Conservation (phyloP, 2,113 vertebrate species). For the Sterna hirundo region DNA sequence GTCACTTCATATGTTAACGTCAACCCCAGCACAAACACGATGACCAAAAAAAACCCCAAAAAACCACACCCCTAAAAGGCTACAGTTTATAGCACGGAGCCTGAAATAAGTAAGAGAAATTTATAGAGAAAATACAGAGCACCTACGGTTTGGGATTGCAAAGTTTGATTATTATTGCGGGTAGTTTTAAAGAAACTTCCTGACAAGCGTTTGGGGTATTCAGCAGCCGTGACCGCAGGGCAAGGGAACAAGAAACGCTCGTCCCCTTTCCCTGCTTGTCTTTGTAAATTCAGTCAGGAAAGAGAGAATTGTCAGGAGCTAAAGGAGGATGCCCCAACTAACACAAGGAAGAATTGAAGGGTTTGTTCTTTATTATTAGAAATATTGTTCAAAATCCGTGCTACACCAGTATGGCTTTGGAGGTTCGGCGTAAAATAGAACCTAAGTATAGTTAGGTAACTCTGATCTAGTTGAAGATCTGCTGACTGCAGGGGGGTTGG, state of each 20-base stretch:
- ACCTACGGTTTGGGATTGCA: not conserved
- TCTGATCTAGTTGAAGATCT: too few species aligned
- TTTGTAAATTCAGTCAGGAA: not conserved
- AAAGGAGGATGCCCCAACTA: not conserved
- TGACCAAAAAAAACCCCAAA: not conserved
- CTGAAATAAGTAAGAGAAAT: not conserved
- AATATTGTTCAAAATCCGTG: not conserved
- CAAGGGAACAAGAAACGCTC: not conserved
- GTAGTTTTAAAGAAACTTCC: not conserved
- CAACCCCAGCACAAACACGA: not conserved
- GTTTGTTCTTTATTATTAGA: not conserved
- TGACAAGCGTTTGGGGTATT: not conserved
- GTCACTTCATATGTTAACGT: not conserved
- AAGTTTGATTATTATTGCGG: not conserved
- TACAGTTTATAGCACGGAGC: not conserved
- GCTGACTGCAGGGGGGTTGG: too few species aligned
- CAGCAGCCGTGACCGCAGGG: not conserved
- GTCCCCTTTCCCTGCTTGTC: not conserved
- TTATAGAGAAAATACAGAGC: accelerated
- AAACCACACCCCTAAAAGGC: not conserved
- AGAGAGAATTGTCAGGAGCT: not conserved
- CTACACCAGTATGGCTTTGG: not conserved
- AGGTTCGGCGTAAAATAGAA: not conserved
- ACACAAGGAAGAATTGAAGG: not conserved
- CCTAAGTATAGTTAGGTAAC: not conserved